Conservation (phyloP, 1,140 invertebrate species). For the Drosophila yakuba region DNA sequence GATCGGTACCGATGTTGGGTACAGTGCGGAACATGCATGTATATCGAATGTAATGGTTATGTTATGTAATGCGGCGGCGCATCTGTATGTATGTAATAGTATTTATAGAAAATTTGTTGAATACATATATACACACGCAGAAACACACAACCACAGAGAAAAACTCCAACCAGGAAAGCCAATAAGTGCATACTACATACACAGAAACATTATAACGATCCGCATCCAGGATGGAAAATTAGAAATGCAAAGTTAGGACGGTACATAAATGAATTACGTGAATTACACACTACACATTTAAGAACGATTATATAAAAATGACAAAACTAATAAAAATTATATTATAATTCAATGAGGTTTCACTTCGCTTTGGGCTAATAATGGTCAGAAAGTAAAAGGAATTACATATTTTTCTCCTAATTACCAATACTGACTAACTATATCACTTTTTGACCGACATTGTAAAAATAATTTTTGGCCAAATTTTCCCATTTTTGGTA, state of each 20-base stretch:
- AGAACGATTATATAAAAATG: constrained; percentile 79
- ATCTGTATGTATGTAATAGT: constrained; percentile 64
- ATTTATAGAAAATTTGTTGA: constrained; percentile 77
- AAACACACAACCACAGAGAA: constrained; percentile 44
- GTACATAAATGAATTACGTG: constrained; percentile 70
- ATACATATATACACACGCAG: constrained; percentile 65
- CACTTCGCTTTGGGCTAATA: neutral
- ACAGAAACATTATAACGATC: constrained; percentile 56
- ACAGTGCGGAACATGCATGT: constrained; percentile 45
- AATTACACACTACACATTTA: constrained; percentile 75
- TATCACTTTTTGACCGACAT: no score
- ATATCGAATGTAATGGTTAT: constrained; percentile 65
- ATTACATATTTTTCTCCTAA: no score
- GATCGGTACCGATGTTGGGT: constrained; percentile 51
- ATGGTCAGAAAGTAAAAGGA: no score
- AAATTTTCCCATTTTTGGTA: no score
- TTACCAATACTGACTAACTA: no score
- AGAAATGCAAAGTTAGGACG: constrained; percentile 64
- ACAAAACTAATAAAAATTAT: constrained; percentile 80
- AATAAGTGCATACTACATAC: constrained; percentile 46
- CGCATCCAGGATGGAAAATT: constrained; percentile 65
- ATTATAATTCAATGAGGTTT: constrained; percentile 61
- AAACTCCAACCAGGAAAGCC: constrained; percentile 34
- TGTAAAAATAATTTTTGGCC: no score
- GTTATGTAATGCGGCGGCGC: constrained; percentile 59